Percentiles rank a stretch among this genome's conserved stretches.
These are phyloP conservation scores for Camponotus fellah DNA, from an alignment of 2,888 invertebrate genomes.

Conservation along the genomic window DNA sequence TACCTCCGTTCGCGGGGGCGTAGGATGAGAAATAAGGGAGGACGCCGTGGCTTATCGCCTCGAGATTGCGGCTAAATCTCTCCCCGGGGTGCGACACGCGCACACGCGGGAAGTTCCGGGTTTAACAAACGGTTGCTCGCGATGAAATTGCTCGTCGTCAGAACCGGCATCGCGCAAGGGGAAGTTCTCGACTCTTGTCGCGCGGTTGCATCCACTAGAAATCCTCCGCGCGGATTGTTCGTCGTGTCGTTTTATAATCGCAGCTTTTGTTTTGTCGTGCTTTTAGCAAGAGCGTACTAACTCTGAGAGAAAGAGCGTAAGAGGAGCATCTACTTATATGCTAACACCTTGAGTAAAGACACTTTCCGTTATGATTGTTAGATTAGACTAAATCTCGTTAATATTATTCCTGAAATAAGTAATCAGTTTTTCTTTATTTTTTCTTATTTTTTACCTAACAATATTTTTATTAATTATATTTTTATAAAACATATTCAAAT, in stretches of 20 bases:
- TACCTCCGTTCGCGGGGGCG: neutral
- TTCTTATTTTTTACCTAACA: too few species aligned
- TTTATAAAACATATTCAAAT: neutral
- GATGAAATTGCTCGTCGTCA: conserved; percentile 65
- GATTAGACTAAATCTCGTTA: neutral
- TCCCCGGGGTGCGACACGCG: conserved; percentile 36
- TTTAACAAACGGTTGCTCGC: conserved; percentile 57
- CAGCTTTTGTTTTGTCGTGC: conserved; percentile 62
- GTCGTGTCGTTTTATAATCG: conserved; percentile 67
- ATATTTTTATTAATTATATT: neutral
- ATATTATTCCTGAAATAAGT: neutral
- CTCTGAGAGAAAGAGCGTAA: neutral
- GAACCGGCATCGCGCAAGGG: conserved; percentile 30
- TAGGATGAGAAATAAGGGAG: neutral
- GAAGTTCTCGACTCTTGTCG: conserved; percentile 48
- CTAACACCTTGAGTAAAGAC: neutral
- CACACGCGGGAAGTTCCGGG: conserved; percentile 48
- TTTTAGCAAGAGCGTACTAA: neutral
- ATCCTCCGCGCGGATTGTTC: conserved; percentile 51
- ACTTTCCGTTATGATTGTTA: neutral
- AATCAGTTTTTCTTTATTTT: neutral
- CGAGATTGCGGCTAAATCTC: conserved; percentile 66
- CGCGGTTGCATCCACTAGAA: conserved; percentile 45
- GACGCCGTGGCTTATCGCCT: conserved; percentile 58
- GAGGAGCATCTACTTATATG: neutral